phyloP scores from a whole-genome alignment of 2,888 invertebrate genomes.

The Balanococcus diminutus region DNA sequence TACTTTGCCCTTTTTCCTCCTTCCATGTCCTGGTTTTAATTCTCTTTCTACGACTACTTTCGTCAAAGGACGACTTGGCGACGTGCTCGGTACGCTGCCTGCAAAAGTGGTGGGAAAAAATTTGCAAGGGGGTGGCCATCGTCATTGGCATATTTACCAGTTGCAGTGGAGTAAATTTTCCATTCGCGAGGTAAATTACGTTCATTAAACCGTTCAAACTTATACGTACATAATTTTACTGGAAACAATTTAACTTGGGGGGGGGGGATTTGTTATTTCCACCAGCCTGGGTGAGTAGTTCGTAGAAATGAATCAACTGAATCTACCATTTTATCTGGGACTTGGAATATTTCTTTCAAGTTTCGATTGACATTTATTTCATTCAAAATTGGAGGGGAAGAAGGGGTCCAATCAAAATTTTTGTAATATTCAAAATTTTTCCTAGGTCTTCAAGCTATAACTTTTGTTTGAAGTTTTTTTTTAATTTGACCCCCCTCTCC shows the following conservation, averaged over 20 bases:
- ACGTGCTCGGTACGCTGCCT: neutral
- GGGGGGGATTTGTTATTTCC: too few species aligned
- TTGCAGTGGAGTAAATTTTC: neutral
- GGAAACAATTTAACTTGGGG: slow-evolving; percentile 23
- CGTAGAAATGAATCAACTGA: too few species aligned
- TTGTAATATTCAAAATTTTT: too few species aligned
- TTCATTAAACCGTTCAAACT: slow-evolving; percentile 21
- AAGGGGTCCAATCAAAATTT: too few species aligned
- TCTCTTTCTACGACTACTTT: neutral
- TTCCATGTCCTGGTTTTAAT: neutral
- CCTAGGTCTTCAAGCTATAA: too few species aligned
- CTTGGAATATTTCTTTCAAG: too few species aligned
- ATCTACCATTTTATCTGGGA: too few species aligned
- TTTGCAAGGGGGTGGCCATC: neutral
- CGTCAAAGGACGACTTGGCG: neutral
- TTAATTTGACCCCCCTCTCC: too few species aligned
- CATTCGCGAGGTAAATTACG: slow-evolving; percentile 3
- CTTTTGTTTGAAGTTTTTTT: too few species aligned
- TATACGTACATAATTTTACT: neutral
- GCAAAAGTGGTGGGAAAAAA: neutral
- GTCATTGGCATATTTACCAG: neutral
- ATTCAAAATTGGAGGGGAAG: too few species aligned
- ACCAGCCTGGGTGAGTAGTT: too few species aligned
- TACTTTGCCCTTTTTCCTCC: neutral
- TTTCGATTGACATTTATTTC: too few species aligned